Evolutionary conservation across 2,888 invertebrate species (phyloP).

Genomic region (Tridacna crocea): DNA sequence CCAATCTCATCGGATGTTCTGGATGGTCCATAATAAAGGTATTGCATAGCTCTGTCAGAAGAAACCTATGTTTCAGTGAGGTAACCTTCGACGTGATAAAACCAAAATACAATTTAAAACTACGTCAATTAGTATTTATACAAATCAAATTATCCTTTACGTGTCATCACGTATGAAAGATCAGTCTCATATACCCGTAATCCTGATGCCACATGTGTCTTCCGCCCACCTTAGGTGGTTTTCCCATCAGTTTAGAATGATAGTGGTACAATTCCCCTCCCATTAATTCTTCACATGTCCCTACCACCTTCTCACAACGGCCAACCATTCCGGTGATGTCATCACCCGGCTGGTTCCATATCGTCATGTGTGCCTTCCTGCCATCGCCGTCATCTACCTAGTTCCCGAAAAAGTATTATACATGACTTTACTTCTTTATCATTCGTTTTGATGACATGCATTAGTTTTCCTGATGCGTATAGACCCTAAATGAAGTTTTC

Average conservation of each 20-base stretch:
- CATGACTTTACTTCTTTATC: neutral
- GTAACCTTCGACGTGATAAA: too few species aligned
- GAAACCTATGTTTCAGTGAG: too few species aligned
- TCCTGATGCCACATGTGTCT: slow-evolving; percentile 80
- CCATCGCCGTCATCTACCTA: slow-evolving; percentile 50
- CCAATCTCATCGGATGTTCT: too few species aligned
- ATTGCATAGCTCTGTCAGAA: too few species aligned
- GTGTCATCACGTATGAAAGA: too few species aligned
- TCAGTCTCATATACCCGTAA: slow-evolving; percentile 70
- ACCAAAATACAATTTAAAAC: too few species aligned
- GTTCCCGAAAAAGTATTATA: neutral
- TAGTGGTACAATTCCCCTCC: slow-evolving; percentile 80
- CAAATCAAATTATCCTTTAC: too few species aligned
- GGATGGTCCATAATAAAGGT: too few species aligned
- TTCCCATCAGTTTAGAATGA: slow-evolving; percentile 79
- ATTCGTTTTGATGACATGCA: neutral
- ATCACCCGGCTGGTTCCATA: slow-evolving; percentile 48
- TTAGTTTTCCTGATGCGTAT: neutral
- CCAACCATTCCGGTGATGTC: slow-evolving; percentile 45
- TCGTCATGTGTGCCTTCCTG: slow-evolving; percentile 35
- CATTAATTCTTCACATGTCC: slow-evolving; percentile 48
- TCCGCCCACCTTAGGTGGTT: slow-evolving; percentile 74
- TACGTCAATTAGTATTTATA: too few species aligned
- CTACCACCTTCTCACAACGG: slow-evolving; percentile 35
- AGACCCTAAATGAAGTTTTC: neutral